These are phyloP conservation scores for Anarrhichthys ocellatus DNA, from an alignment of 2,113 vertebrate genomes.

Conservation along the genomic window DNA sequence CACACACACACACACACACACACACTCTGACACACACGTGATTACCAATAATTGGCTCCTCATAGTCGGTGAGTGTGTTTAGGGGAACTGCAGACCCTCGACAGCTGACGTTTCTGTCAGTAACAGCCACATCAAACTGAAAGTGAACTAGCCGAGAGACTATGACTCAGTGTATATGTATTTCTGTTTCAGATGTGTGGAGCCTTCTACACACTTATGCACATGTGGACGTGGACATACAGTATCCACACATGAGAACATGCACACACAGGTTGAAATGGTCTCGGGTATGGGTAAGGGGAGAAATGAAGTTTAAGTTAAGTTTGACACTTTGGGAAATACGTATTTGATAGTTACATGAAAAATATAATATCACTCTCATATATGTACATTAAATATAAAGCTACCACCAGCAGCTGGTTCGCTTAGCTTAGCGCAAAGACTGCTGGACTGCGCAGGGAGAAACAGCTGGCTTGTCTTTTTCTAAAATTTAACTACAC, in stretches of 20 bases:
- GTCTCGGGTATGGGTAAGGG: background rate
- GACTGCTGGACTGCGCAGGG: no score
- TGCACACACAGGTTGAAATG: background rate
- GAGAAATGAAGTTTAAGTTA: background rate
- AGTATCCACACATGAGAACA: background rate
- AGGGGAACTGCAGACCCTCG: constrained; percentile 15
- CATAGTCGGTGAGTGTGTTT: constrained; percentile 29
- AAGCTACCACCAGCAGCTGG: background rate
- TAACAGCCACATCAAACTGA: constrained; percentile 36
- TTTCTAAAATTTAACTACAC: background rate
- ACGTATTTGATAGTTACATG: background rate
- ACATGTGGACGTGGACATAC: background rate
- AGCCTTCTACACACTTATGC: background rate
- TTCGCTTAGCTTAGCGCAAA: constrained; percentile 3
- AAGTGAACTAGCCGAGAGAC: constrained; percentile 28
- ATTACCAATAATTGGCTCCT: constrained; percentile 54
- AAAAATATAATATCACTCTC: background rate
- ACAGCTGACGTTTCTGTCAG: constrained; percentile 55
- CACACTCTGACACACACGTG: constrained; percentile 33
- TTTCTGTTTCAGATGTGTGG: constrained; percentile 15
- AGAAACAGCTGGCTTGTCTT: background rate
- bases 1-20: constrained; percentile 28
- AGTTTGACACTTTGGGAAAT: background rate
- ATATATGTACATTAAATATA: background rate
- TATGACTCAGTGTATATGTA: constrained; percentile 26